Conservation (phyloP, 2,797 vertebrate species). For the Megaceryle alcyon region DNA sequence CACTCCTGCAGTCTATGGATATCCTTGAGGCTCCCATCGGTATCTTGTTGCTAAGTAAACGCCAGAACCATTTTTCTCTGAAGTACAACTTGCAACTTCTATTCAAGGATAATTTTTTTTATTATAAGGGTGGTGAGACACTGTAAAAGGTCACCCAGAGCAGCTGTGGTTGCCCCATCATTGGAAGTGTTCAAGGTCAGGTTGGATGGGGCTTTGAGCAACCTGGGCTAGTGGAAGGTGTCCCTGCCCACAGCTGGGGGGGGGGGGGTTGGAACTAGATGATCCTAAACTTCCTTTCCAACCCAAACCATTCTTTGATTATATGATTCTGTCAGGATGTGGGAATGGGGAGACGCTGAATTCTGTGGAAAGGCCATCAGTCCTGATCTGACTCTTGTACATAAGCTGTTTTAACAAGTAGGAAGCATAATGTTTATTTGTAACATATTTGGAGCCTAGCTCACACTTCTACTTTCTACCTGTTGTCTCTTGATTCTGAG, state of each 20-base stretch:
- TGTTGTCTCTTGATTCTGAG: not conserved
- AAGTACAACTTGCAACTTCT: not conserved
- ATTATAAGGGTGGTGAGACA: fast-evolving
- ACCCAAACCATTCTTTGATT: not conserved
- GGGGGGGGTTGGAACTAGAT: not conserved
- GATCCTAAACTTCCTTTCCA: not conserved
- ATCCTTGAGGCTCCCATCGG: not conserved
- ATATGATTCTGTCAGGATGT: not conserved
- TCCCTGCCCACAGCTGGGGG: not conserved
- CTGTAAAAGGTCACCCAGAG: not conserved
- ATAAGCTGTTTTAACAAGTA: not conserved
- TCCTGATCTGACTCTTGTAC: not conserved
- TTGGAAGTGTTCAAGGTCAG: not conserved
- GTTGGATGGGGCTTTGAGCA: not conserved
- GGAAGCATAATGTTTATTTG: not conserved
- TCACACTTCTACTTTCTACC: not conserved
- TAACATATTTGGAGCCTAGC: not conserved
- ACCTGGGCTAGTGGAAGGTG: not conserved
- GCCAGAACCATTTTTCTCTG: not conserved
- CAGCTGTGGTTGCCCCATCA: not conserved
- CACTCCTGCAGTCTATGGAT: not conserved
- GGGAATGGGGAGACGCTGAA: not conserved
- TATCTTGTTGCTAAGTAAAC: not conserved
- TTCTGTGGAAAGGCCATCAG: not conserved
- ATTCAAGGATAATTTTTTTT: not conserved